Conservation (phyloP, 2,888 invertebrate species). For the Scaptomyza reducta region DNA sequence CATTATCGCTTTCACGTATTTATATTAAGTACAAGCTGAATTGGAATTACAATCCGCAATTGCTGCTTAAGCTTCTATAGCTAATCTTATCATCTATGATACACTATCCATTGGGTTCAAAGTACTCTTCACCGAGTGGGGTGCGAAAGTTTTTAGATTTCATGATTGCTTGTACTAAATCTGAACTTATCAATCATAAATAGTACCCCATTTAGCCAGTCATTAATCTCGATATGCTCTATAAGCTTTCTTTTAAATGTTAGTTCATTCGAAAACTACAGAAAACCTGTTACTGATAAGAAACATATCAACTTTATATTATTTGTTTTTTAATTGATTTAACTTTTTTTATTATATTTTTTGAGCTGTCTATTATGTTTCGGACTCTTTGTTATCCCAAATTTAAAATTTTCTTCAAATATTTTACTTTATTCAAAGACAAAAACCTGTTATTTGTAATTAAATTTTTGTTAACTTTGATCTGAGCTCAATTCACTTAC, state of each 20-base stretch:
- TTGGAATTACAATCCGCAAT: conserved; percentile 12
- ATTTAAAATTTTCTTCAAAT: not conserved
- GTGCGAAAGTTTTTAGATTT: conserved; percentile 21
- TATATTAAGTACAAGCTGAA: no score
- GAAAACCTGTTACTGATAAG: not conserved
- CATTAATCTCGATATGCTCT: conserved; percentile 21
- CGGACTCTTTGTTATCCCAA: no score
- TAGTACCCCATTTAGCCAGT: not conserved
- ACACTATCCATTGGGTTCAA: conserved; percentile 49
- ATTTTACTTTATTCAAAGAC: not conserved
- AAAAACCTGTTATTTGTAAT: no score
- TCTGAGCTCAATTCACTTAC: no score
- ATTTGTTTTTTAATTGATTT: not conserved
- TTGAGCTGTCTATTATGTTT: not conserved
- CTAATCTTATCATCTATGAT: conserved; percentile 63
- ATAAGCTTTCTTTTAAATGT: not conserved
- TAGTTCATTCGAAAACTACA: not conserved
- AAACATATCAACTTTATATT: not conserved
- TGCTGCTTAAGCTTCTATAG: conserved; percentile 17
- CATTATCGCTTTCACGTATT: not conserved
- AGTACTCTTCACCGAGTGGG: conserved; percentile 47
- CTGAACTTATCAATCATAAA: not conserved
- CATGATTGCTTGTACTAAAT: not conserved
- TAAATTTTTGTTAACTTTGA: no score
- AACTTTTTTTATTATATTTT: not conserved